Base-by-base conservation (phyloP, 2,113 vertebrate species). In the Sceloporus undulatus region DNA sequence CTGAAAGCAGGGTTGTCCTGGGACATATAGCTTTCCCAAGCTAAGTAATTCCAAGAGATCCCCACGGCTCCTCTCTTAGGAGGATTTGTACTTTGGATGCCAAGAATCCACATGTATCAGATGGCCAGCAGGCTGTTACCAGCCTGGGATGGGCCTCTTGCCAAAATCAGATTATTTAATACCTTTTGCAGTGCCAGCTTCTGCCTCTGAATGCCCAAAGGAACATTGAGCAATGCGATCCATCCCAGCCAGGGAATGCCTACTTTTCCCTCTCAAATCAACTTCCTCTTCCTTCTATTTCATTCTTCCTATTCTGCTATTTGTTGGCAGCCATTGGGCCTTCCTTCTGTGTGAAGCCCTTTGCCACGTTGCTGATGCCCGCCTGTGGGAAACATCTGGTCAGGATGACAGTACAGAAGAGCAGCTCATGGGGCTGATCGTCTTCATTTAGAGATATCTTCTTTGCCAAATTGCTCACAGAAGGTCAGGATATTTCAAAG, bases 21-120 rank as follows among this genome's bases (percentile, higher is more conserved):
- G 73, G 68, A 42, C 11, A 1, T 54, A 42, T 70, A 40, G 75
- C 59, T 76, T 82, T 87, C 88, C 78, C 87, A 52, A 85, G 56
- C 52, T 90, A 71, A 79, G 75, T 89, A 78, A 89, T 88, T 91
- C n/a, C 82, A 21, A 70, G n/a, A 62, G 78, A 90, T 92, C 73
- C 85, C 59, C 4, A 11, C 84, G 27, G 40, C 70, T 73, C 80
- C 14, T 38, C 11, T 3, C 87, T 54, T 77, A 56, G 66, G 65
- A 82, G 81, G 40, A 73, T 80, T 90, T 90, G 83, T 38, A n/a
- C 56, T 66, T 54, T 10, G 9, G 4, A 29, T 87, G 89, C 87
- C 89, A 89, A 80, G 66, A 84, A 89, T 59, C 65, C 88, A 91
- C 83, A 85, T 74, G 78, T 85, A 85, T 85, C 82, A 62, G 52